phyloP scores from a whole-genome alignment of 2,113 vertebrate genomes.

The Petrocephalus zakoni region DNA sequence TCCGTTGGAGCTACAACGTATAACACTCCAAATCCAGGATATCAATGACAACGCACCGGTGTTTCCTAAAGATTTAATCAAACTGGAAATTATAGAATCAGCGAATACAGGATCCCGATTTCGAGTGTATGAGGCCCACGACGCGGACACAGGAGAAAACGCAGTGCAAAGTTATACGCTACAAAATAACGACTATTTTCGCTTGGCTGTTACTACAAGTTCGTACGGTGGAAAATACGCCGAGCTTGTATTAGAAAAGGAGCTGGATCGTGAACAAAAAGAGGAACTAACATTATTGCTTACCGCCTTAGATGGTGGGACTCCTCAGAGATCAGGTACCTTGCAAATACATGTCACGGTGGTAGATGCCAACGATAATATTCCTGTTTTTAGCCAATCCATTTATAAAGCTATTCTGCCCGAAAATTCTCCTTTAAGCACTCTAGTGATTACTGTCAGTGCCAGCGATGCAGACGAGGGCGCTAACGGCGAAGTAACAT shows the following conservation, averaged over 20 bases:
- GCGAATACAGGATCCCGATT: background rate
- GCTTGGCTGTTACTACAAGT: background rate
- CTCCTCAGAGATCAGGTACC: background rate
- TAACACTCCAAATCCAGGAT: background rate
- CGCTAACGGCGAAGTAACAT: background rate
- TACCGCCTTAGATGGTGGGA: background rate
- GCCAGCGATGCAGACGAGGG: background rate
- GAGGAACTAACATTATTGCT: accelerated
- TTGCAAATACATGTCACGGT: constrained; percentile 27
- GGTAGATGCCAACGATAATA: constrained; percentile 50
- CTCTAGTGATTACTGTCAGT: background rate
- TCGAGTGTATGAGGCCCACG: background rate
- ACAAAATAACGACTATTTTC: background rate
- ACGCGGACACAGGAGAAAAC: background rate
- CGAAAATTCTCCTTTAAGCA: background rate
- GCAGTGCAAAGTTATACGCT: background rate
- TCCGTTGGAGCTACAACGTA: background rate
- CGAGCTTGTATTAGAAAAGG: background rate
- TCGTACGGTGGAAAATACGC: background rate
- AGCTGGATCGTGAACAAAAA: background rate
- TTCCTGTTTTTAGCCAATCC: constrained; percentile 47
- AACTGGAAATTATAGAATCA: accelerated
- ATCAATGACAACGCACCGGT: background rate
- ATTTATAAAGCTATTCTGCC: background rate
- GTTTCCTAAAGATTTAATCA: background rate